These are phyloP conservation scores for Xyrichtys novacula DNA, from an alignment of 2,797 vertebrate genomes.

Conservation along the genomic window DNA sequence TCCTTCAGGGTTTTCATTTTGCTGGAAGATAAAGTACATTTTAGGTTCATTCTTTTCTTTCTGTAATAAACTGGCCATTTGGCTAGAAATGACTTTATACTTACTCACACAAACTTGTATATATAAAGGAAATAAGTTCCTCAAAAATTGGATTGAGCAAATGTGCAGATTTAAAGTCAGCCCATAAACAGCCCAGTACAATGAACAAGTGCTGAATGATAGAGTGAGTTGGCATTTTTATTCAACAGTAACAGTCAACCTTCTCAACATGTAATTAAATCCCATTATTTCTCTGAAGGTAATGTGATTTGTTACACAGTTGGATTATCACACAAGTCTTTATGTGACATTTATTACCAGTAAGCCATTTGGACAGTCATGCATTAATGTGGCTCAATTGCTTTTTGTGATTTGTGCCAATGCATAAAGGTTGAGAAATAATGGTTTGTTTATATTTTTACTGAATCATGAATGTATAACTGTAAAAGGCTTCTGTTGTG, in stretches of 20 bases:
- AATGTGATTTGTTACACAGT: slow-evolving; percentile 22
- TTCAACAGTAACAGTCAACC: slow-evolving; percentile 15
- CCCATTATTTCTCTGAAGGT: slow-evolving; percentile 19
- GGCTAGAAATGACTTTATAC: too few relatives aligned
- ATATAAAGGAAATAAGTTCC: too few relatives aligned
- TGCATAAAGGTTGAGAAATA: neutral
- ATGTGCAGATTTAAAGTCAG: neutral
- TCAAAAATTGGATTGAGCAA: neutral
- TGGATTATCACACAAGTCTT: neutral
- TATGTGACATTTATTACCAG: slow-evolving; percentile 30
- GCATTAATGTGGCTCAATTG: slow-evolving; percentile 5
- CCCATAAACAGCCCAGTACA: neutral
- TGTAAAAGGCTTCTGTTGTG: neutral
- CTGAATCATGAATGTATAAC: neutral
- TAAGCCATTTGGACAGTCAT: neutral
- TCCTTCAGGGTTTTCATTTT: too few relatives aligned
- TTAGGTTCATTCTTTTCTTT: neutral
- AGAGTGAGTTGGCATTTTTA: slow-evolving; percentile 9
- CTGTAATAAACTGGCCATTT: neutral
- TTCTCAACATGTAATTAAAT: slow-evolving; percentile 30
- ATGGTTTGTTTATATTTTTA: neutral
- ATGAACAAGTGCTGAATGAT: neutral
- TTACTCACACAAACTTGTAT: too few relatives aligned
- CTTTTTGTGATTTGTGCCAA: slow-evolving; percentile 6
- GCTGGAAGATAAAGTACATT: too few relatives aligned